Conservation (phyloP, 2,113 vertebrate genomes). For the Callipepla californica region DNA sequence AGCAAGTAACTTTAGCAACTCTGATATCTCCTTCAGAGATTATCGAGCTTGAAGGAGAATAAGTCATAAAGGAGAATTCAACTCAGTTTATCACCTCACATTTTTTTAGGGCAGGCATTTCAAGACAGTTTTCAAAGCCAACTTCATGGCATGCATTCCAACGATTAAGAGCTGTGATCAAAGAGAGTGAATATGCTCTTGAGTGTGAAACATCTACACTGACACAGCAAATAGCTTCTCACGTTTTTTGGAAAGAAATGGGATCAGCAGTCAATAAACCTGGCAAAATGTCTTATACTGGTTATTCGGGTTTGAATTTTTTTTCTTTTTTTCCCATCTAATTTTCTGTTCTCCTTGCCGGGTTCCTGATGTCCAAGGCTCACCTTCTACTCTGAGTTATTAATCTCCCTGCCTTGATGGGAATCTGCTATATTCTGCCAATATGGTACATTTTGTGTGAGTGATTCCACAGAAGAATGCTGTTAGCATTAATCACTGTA, state of each 20-base stretch:
- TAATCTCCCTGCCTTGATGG: neutral
- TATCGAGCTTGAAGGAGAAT: neutral
- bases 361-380: neutral
- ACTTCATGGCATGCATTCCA: neutral
- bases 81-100: neutral
- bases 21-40: neutral
- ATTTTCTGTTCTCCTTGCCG: neutral
- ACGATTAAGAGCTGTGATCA: neutral
- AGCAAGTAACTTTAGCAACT: neutral
- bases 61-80: neutral
- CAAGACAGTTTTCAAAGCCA: neutral
- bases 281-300: neutral
- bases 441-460: neutral
- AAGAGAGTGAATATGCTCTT: neutral
- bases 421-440: neutral
- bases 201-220: neutral
- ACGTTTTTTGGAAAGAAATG: neutral
- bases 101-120: slow-evolving; percentile 1
- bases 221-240: neutral
- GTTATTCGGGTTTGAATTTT: neutral
- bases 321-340: neutral
- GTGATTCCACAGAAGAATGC: neutral
- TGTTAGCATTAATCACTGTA: neutral
- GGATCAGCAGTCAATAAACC: neutral
- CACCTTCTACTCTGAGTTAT: neutral